Evolutionary conservation across 92 coral and sea anemone species (phyloP), one percentile per base, ranked within the genome.

Genomic region (Phymanthus crucifer): DNA sequence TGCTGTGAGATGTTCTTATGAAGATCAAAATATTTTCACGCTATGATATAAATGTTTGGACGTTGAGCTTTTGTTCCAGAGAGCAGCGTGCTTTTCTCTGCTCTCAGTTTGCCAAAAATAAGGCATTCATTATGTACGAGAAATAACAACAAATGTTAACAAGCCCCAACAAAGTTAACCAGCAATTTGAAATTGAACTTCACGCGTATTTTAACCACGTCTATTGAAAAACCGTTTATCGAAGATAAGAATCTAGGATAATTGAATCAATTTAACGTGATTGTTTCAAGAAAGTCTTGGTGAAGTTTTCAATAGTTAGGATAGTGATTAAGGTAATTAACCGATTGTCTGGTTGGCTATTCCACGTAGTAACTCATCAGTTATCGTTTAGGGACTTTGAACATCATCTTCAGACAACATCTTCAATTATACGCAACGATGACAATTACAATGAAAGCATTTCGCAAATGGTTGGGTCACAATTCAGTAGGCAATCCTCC

Each of bases 11-110:
- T 57, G 6, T 6, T 29, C 26, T 54, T 54, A 24, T 61, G 9
- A 8, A 17, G 68, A 61, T 61, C 68, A 61, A 61, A 61, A 61
- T 61, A 61, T 61, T 61, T 61, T 61, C 34, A 61, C 33, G 68
- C 68, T 61, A 61, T 61, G 68, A 24, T 0, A 29, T 61, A 61
- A 61, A 24, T 9, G 68, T 27, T 23, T 27, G 34, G 5, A 10
- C 68, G 68, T 61, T 27, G 33, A 61, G 17, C 34, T 61, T 26
- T 61, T 61, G 68, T 61, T 1, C 68, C 29, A 26, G 34, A 13
- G 34, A 26, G 68, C 9, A 18, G 32, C 33, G 14, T 61, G 68
- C 29, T 61, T 26, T 29, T 27, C 4, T 61, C 6, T 61, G 34
- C 16, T 18, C 14, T 61, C 34, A 61, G 4, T 61, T 61, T 23